Percentiles rank a stretch among this genome's conserved stretches.
phyloP scores from a whole-genome alignment of 2,888 invertebrate species.

The Calameuta pallipes region DNA sequence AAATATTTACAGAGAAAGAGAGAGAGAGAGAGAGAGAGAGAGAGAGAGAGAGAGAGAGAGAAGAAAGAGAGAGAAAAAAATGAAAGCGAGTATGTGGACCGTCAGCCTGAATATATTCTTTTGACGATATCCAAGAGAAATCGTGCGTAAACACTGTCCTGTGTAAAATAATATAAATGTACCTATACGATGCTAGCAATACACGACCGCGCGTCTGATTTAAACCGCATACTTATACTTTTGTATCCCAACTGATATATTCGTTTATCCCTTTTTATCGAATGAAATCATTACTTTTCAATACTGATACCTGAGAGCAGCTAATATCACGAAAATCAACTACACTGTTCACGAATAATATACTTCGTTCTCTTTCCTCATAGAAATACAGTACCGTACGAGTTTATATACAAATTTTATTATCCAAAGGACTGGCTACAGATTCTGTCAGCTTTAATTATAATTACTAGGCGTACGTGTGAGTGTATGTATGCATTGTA shows the following conservation, averaged over 20 bases:
- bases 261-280: not conserved
- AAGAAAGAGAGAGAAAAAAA: not conserved
- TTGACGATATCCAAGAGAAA: not conserved
- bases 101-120: not conserved
- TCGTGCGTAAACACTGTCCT: not conserved
- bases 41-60: conserved; percentile 6
- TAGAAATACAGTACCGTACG: not conserved
- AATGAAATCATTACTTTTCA: not conserved
- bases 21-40: conserved; percentile 3
- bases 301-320: not conserved
- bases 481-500: not conserved
- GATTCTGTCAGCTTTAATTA: not conserved
- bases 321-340: not conserved
- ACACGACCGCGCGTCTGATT: not conserved
- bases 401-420: not conserved
- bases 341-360: not conserved
- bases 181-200: conserved; percentile 1
- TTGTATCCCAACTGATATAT: not conserved
- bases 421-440: not conserved
- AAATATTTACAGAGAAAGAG: conserved; percentile 3
- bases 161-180: conserved; percentile 4
- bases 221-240: not conserved
- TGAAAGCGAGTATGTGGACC: not conserved
- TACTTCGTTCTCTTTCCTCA: not conserved
- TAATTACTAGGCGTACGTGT: not conserved